phyloP scores from a whole-genome alignment of 2,113 vertebrate genomes.

The Panurus biarmicus region DNA sequence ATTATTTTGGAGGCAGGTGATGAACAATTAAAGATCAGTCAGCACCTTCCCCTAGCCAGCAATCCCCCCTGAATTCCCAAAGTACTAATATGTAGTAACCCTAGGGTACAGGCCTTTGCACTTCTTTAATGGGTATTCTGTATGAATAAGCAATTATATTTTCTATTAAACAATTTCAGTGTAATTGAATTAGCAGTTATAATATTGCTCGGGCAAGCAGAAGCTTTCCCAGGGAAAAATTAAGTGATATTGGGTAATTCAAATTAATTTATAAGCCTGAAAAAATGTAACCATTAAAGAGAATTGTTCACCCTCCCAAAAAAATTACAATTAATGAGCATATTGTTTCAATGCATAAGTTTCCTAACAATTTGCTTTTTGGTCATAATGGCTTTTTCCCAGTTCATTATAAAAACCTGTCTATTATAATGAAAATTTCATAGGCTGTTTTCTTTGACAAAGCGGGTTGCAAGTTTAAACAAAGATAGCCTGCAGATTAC shows the following conservation, averaged over 20 bases:
- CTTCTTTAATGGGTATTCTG: slow-evolving; percentile 79
- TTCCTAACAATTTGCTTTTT: slow-evolving; percentile 72
- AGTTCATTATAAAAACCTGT: slow-evolving; percentile 75
- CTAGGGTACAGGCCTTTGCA: slow-evolving; percentile 71
- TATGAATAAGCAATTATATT: slow-evolving; percentile 86
- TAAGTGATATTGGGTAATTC: slow-evolving; percentile 78
- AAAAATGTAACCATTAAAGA: slow-evolving; percentile 75
- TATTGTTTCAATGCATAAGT: slow-evolving; percentile 73
- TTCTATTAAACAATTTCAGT: slow-evolving; percentile 83
- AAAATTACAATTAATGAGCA: slow-evolving; percentile 76
- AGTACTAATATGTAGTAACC: slow-evolving; percentile 73
- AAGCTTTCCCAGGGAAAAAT: slow-evolving; percentile 80
- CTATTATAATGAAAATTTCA: slow-evolving; percentile 78
- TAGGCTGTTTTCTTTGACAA: slow-evolving; percentile 77
- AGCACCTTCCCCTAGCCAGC: slow-evolving; percentile 65
- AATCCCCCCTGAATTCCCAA: slow-evolving; percentile 71
- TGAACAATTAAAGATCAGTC: slow-evolving; percentile 77
- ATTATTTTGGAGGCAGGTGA: slow-evolving; percentile 80
- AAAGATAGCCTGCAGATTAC: slow-evolving; percentile 78
- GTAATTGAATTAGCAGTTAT: slow-evolving; percentile 83
- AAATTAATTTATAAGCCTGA: slow-evolving; percentile 77
- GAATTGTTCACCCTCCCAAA: slow-evolving; percentile 64
- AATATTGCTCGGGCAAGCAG: slow-evolving; percentile 81
- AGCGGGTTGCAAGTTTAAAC: slow-evolving; percentile 75
- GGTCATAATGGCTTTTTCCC: slow-evolving; percentile 74